Evolutionary conservation across 2,113 vertebrate genomes (phyloP).

Genomic region (Chionis minor): DNA sequence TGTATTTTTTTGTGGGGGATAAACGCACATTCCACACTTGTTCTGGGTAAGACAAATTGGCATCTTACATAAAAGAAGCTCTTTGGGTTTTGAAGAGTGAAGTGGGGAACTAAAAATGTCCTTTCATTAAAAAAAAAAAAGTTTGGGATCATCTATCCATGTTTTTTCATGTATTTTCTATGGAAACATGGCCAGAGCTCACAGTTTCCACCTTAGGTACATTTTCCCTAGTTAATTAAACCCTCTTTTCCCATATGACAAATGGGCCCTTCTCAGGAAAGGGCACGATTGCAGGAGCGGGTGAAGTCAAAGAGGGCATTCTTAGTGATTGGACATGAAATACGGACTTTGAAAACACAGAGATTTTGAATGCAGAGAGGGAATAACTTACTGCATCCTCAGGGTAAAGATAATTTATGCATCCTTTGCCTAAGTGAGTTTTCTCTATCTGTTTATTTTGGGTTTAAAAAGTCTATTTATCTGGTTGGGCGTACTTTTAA

Average conservation of each 20-base stretch:
- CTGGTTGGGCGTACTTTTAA: conserved; percentile 15
- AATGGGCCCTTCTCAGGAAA: conserved; percentile 71
- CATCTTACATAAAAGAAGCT: conserved; percentile 42
- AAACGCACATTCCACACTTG: conserved; percentile 50
- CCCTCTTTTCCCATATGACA: conserved; percentile 68
- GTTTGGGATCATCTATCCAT: conserved; percentile 57
- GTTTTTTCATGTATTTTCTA: conserved; percentile 68
- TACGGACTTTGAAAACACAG: conserved; percentile 25
- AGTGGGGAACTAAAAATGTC: background rate
- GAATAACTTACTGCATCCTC: conserved; percentile 62
- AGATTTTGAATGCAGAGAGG: conserved; percentile 27
- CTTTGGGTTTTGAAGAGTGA: conserved; percentile 50
- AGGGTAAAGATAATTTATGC: conserved; percentile 54
- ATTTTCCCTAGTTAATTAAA: conserved; percentile 79
- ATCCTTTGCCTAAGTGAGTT: conserved; percentile 55
- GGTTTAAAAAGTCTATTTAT: conserved; percentile 52
- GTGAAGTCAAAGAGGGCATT: conserved; percentile 73
- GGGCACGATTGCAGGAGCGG: conserved; percentile 52
- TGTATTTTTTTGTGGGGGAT: conserved; percentile 8
- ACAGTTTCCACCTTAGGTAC: conserved; percentile 72
- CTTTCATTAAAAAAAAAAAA: conserved; percentile 1
- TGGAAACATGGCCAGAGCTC: conserved; percentile 70
- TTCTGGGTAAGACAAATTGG: conserved; percentile 38
- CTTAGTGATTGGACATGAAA: conserved; percentile 68
- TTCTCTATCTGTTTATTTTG: conserved; percentile 62